Percentiles rank a stretch among this genome's conserved stretches.
These are phyloP conservation scores for Coleophora flavipennella DNA, from an alignment of 2,888 invertebrate species.

Conservation along the genomic window DNA sequence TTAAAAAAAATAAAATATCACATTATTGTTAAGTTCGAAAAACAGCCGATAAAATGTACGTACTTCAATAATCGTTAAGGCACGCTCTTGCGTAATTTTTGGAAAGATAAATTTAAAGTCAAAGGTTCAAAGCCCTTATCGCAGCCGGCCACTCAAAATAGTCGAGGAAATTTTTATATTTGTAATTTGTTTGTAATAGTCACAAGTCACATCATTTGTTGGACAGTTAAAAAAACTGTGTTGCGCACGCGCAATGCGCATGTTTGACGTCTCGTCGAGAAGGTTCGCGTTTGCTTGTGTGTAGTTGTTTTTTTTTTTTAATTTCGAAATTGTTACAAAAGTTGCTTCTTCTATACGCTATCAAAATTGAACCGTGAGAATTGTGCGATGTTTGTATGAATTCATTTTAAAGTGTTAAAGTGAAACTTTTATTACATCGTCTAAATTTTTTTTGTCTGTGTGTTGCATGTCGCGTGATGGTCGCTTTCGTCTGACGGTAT, in stretches of 20 bases:
- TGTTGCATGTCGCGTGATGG: too few species aligned
- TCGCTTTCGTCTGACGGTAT: too few species aligned
- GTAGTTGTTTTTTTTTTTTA: too few species aligned
- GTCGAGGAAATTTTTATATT: slow-evolving; percentile 11
- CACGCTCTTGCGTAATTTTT: slow-evolving; percentile 6
- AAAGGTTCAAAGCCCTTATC: slow-evolving; percentile 8
- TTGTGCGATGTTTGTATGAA: too few species aligned
- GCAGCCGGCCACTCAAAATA: not conserved
- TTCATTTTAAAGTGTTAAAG: too few species aligned
- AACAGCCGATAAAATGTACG: slow-evolving; percentile 2
- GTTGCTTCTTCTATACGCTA: too few species aligned
- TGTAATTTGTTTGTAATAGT: slow-evolving; percentile 6
- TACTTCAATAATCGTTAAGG: slow-evolving; percentile 3
- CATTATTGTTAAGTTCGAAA: slow-evolving; percentile 18
- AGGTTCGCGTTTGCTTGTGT: too few species aligned
- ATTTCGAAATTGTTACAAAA: too few species aligned
- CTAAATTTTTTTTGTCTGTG: too few species aligned
- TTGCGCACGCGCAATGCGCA: slow-evolving; percentile 7
- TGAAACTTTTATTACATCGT: too few species aligned
- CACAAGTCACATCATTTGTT: slow-evolving; percentile 8
- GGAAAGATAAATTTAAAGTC: slow-evolving; percentile 8
- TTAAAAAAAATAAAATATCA: slow-evolving; percentile 1
- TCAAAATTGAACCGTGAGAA: too few species aligned
- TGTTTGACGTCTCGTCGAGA: too few species aligned
- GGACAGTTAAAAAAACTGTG: slow-evolving; percentile 10